These are phyloP conservation scores for Diadophis punctatus DNA, from an alignment of 2,113 vertebrate species.

Conservation along the genomic window DNA sequence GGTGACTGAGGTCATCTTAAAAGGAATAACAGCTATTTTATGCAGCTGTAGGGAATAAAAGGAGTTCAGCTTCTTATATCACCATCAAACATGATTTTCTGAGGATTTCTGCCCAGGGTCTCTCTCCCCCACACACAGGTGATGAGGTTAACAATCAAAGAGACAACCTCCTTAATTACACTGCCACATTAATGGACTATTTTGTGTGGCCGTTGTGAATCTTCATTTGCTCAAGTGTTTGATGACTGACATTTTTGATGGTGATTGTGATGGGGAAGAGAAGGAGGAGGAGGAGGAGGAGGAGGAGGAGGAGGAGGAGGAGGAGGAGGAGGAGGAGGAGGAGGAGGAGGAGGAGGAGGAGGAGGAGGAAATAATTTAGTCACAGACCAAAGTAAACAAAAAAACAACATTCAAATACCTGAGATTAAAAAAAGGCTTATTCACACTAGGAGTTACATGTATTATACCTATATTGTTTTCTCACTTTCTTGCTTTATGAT, in stretches of 20 bases:
- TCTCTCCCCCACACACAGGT: not conserved
- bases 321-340: not conserved
- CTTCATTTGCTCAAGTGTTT: not conserved
- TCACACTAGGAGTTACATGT: not conserved
- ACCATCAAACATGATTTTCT: not conserved
- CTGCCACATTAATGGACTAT: not conserved
- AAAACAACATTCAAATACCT: not conserved
- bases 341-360: not conserved
- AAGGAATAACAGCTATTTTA: not conserved
- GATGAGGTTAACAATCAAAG: not conserved
- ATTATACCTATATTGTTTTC: not conserved
- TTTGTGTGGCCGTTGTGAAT: not conserved
- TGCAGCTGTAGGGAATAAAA: not conserved
- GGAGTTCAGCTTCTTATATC: not conserved
- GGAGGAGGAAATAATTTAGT: not conserved
- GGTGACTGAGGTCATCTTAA: not conserved
- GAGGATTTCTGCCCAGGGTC: not conserved
- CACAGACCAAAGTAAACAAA: not conserved
- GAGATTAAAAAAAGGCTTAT: not conserved
- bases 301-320: not conserved
- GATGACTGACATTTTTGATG: not conserved
- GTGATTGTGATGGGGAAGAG: not conserved
- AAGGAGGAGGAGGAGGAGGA: not conserved
- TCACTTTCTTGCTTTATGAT: not conserved
- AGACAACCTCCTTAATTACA: not conserved